Evolutionary conservation across 1,140 invertebrate species (phyloP).

Genomic region (Drosophila athabasca): DNA sequence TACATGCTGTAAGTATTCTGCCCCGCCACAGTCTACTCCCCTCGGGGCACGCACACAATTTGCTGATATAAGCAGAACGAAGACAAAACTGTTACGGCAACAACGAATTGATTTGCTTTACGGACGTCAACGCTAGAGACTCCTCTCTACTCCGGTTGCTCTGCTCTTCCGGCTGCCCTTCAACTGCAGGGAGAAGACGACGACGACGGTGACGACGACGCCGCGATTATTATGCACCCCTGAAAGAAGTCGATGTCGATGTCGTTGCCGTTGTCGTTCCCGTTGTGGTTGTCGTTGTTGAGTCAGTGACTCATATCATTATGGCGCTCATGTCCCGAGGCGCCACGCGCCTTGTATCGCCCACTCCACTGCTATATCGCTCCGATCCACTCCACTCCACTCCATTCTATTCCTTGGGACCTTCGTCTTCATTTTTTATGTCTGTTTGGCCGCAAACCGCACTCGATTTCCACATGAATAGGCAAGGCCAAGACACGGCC

Average conservation of each 20-base stretch:
- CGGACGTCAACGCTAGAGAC: constrained; percentile 69
- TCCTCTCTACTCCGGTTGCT: neutral
- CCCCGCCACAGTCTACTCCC: constrained; percentile 4
- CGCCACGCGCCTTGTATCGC: constrained; percentile 55
- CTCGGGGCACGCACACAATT: constrained; percentile 66
- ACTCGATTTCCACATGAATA: constrained; percentile 68
- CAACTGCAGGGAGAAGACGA: too few relatives aligned
- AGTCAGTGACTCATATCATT: constrained; percentile 76
- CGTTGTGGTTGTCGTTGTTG: constrained; percentile 27
- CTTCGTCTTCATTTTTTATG: constrained; percentile 48
- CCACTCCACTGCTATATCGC: neutral
- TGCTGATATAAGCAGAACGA: constrained; percentile 71
- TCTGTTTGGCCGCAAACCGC: constrained; percentile 41
- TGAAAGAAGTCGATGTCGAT: constrained; percentile 23
- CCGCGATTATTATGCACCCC: constrained; percentile 75
- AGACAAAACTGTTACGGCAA: constrained; percentile 43
- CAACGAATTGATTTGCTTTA: constrained; percentile 74
- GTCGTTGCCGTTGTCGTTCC: constrained; percentile 8
- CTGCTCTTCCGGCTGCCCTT: neutral
- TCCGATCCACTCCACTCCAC: neutral
- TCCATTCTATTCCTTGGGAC: too few relatives aligned
- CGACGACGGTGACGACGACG: neutral
- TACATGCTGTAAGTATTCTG: constrained; percentile 54
- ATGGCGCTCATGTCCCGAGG: constrained; percentile 67
- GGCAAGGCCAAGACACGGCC: constrained; percentile 18